Evolutionary conservation across 2,888 invertebrate species (phyloP).

Genomic region (Eupithecia subfuscata): DNA sequence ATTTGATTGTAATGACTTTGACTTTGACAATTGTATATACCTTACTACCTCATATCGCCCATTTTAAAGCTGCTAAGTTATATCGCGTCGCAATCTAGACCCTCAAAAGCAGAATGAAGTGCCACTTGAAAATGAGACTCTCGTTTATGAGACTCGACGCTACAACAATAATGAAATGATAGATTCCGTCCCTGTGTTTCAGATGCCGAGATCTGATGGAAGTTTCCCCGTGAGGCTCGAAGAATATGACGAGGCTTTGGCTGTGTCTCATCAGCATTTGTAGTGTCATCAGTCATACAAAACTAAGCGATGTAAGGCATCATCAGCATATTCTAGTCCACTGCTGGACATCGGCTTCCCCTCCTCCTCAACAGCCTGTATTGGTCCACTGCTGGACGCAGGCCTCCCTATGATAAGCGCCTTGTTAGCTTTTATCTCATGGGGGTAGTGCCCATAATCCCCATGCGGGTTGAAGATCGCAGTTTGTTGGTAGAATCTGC

Average conservation of each 20-base stretch:
- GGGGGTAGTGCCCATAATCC: too few species aligned
- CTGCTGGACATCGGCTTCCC: neutral
- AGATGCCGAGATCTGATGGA: slow-evolving; percentile 67
- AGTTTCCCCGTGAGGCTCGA: slow-evolving; percentile 50
- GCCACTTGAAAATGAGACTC: neutral
- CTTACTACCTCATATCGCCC: neutral
- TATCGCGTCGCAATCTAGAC: neutral
- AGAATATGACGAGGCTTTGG: slow-evolving; percentile 74
- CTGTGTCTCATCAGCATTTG: slow-evolving; percentile 60
- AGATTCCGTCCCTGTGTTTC: slow-evolving; percentile 29
- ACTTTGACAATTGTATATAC: too few species aligned
- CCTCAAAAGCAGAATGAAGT: neutral
- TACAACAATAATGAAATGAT: neutral
- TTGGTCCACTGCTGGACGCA: too few species aligned
- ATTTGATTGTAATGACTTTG: too few species aligned
- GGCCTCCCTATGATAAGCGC: too few species aligned
- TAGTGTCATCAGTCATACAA: slow-evolving; percentile 60
- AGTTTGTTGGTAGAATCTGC: too few species aligned
- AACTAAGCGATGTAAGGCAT: slow-evolving; percentile 62
- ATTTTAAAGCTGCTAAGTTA: neutral
- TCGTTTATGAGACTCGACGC: neutral
- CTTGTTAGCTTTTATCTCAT: too few species aligned
- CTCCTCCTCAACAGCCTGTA: too few species aligned
- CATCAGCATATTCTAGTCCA: neutral
- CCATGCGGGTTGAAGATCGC: too few species aligned